Evolutionary conservation across 2,113 vertebrate genomes (phyloP).

Genomic region (Burhinus bistriatus): DNA sequence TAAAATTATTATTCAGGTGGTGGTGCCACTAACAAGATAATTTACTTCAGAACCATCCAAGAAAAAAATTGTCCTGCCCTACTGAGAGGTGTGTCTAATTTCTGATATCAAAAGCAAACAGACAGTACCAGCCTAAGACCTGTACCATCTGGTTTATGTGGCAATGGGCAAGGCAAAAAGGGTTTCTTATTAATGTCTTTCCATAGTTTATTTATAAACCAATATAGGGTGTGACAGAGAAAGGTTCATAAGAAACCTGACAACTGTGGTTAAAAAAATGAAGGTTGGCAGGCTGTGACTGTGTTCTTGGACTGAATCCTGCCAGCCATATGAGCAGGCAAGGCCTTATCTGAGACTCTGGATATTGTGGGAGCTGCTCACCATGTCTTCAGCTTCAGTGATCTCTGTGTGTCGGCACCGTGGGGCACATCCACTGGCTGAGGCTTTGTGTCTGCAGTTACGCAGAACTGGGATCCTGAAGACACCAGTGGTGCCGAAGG

Average conservation of each 20-base stretch:
- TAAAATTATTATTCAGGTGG: not conserved
- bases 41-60: not conserved
- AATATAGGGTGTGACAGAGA: not conserved
- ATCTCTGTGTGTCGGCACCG: too few relatives aligned
- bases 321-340: too few relatives aligned
- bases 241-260: not conserved
- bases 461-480: too few relatives aligned
- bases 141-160: slow-evolving; percentile 44
- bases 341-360: too few relatives aligned
- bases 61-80: not conserved
- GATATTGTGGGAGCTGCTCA: too few relatives aligned
- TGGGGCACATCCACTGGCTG: too few relatives aligned
- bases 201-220: slow-evolving; percentile 52
- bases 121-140: slow-evolving; percentile 47
- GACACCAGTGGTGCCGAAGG: too few relatives aligned
- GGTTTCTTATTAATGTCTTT: slow-evolving; percentile 22
- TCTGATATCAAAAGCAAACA: slow-evolving; percentile 70
- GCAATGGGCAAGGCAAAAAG: not conserved
- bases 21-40: not conserved
- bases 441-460: too few relatives aligned
- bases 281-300: not conserved
- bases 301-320: too few relatives aligned
- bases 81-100: slow-evolving; percentile 28
- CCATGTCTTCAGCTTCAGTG: too few relatives aligned
- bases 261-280: not conserved